Evolutionary conservation across 23 tunicate species (phyloP), one percentile per base, ranked within the genome.

Genomic region (Trididemnum miniatum): DNA sequence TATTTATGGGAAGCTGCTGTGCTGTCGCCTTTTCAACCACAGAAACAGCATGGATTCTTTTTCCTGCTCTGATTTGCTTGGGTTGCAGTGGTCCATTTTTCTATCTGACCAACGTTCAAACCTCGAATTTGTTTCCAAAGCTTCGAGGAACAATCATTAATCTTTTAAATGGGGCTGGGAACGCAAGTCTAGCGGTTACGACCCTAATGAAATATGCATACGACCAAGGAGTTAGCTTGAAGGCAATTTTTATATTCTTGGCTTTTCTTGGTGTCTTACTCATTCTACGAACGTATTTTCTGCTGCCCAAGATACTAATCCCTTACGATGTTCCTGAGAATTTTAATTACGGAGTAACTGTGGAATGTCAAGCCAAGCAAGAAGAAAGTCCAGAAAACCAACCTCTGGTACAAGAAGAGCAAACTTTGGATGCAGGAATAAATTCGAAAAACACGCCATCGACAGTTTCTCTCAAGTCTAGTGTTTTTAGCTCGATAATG

Each of bases 61-160:
- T 15, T 27, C 59, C 59, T 2, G 59, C 79, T 3, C 2, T 39
- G 9, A 39, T 26, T 2, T 25, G 22, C 2, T 3, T 73, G 20
- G 32, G 26, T 7, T 2, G 20, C 2, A 3, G 57, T 20, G 79
- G 79, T 4, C 7, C 20, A 4, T 23, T 73, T 24, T 7, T 73
- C 9, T 22, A 20, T 2, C 36, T 73, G 2, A 73, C 59, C 20
- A 25, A 39, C 25, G 15, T 24, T 3, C 79, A 38, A 73, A 40
- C 29, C 2, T 57, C 59, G 2, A 73, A 73, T 73, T 40, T 73
- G 2, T 37, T 73, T 20, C 79, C 79, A 20, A 38, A 73, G 20
- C 20, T 3, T 39, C 57, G 79, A 20, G 59, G 79, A 38, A 22
- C 32, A 2, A 27, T 40, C 18, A 73, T 39, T 18, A 38, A n/a